Evolutionary conservation across 2,888 invertebrate genomes (phyloP).

Genomic region (Latrodectus hesperus): DNA sequence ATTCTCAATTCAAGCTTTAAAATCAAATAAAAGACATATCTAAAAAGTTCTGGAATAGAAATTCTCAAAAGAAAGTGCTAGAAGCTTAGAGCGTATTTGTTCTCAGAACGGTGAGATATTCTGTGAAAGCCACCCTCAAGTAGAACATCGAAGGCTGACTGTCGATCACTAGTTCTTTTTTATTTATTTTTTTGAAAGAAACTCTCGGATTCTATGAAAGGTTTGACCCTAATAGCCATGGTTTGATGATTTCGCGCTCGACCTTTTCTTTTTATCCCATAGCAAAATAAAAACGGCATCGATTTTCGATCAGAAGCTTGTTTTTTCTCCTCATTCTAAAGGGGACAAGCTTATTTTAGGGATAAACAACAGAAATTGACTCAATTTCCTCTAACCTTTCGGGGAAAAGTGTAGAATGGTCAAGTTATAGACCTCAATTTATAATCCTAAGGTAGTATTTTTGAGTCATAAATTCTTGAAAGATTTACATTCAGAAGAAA

Average conservation of each 20-base stretch:
- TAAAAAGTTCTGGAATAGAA: no score
- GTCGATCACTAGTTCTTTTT: no score
- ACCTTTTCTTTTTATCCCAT: constrained; percentile 12
- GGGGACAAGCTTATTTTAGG: constrained; percentile 33
- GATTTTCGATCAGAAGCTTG: constrained; percentile 45
- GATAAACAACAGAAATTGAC: constrained; percentile 48
- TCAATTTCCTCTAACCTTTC: constrained; percentile 1
- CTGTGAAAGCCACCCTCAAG: no score
- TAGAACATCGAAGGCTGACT: no score
- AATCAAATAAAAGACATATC: no score
- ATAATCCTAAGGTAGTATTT: constrained; percentile 10
- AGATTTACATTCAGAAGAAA: constrained; percentile 6
- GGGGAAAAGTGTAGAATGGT: not conserved
- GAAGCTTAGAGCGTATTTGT: no score
- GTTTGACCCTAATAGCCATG: constrained; percentile 45
- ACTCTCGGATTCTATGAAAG: constrained; percentile 25
- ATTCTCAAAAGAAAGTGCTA: no score
- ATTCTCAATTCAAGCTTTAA: no score
- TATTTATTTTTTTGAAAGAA: not conserved
- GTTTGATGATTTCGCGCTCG: constrained; percentile 36
- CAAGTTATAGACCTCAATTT: constrained; percentile 29
- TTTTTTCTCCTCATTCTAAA: constrained; percentile 5
- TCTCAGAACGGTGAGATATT: no score
- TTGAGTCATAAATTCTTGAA: constrained; percentile 16
- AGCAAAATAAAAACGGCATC: constrained; percentile 37